These are phyloP conservation scores for Echinops telfairi DNA, from an alignment of 2,113 vertebrate genomes.

Conservation along the genomic window DNA sequence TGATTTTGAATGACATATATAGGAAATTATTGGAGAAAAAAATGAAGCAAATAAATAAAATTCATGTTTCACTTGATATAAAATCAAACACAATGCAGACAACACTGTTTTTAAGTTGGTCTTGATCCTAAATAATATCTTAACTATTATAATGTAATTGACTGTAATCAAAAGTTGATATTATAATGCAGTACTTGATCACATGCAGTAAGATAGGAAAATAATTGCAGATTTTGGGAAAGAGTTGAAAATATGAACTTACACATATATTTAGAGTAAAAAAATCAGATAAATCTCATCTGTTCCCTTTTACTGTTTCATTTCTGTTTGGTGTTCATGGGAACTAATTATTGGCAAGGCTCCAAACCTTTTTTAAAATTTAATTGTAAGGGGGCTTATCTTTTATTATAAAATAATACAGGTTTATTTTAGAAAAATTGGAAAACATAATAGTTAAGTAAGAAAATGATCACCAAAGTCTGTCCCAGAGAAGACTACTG, in stretches of 20 bases:
- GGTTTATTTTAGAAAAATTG: constrained; percentile 30
- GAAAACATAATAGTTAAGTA: constrained; percentile 10
- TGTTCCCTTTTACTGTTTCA: constrained; percentile 8
- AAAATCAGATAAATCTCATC: background rate
- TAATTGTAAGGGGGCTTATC: constrained; percentile 36
- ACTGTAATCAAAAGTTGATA: constrained; percentile 22
- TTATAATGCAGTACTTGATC: background rate
- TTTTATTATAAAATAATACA: constrained; percentile 35
- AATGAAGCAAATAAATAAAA: constrained; percentile 43
- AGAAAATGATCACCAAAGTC: background rate
- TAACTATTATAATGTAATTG: constrained; percentile 54
- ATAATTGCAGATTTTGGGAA: background rate
- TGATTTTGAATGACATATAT: background rate
- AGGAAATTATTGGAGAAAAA: background rate
- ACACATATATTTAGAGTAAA: background rate
- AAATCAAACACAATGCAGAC: constrained; percentile 18
- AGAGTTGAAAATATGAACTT: constrained; percentile 42
- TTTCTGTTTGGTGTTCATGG: constrained; percentile 6
- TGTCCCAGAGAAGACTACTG: background rate
- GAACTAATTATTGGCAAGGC: background rate
- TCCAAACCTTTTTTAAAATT: constrained; percentile 35
- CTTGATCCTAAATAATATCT: background rate
- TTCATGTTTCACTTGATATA: constrained; percentile 11
- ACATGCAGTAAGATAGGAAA: background rate
- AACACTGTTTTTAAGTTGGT: background rate